Conservation (phyloP, 2,113 vertebrate species). For the Lophius piscatorius region DNA sequence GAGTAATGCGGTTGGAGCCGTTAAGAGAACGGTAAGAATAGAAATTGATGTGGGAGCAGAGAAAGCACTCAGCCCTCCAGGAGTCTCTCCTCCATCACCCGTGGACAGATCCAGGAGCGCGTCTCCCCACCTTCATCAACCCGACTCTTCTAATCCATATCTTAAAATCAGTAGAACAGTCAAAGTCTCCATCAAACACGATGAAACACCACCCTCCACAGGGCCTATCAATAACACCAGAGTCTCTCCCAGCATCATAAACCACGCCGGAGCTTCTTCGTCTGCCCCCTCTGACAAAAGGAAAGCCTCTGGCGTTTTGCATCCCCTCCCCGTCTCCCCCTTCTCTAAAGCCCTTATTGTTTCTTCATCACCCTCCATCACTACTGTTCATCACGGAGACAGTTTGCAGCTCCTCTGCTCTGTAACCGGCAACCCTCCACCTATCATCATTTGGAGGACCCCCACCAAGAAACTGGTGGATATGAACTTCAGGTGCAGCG, state of each 20-base stretch:
- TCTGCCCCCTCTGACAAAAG: slow-evolving; percentile 34
- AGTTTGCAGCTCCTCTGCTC: slow-evolving; percentile 85
- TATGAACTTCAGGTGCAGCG: slow-evolving; percentile 84
- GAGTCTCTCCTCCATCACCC: slow-evolving; percentile 23
- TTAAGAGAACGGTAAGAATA: slow-evolving; percentile 82
- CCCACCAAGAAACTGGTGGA: slow-evolving; percentile 88
- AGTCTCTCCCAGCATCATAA: slow-evolving; percentile 16
- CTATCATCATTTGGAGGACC: slow-evolving; percentile 90
- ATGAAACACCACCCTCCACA: slow-evolving; percentile 20
- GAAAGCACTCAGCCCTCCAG: slow-evolving; percentile 12
- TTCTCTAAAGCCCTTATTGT: slow-evolving; percentile 85
- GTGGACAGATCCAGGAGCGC: slow-evolving; percentile 32
- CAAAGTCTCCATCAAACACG: slow-evolving; percentile 29
- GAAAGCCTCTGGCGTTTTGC: slow-evolving; percentile 26
- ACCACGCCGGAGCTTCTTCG: slow-evolving; percentile 34
- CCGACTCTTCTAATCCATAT: slow-evolving; percentile 19
- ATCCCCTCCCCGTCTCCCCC: slow-evolving; percentile 37
- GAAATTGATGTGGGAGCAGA: slow-evolving; percentile 65
- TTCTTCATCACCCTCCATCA: slow-evolving; percentile 82
- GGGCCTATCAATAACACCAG: slow-evolving; percentile 32
- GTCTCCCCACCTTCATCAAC: slow-evolving; percentile 5
- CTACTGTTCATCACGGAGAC: slow-evolving; percentile 80
- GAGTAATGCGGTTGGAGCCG: slow-evolving; percentile 85
- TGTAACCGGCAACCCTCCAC: slow-evolving; percentile 87
- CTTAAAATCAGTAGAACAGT: slow-evolving; percentile 50